Percentiles rank a stretch among this genome's conserved stretches.
These are phyloP conservation scores for Ooceraea biroi DNA, from an alignment of 1,140 invertebrate genomes.

Conservation along the genomic window DNA sequence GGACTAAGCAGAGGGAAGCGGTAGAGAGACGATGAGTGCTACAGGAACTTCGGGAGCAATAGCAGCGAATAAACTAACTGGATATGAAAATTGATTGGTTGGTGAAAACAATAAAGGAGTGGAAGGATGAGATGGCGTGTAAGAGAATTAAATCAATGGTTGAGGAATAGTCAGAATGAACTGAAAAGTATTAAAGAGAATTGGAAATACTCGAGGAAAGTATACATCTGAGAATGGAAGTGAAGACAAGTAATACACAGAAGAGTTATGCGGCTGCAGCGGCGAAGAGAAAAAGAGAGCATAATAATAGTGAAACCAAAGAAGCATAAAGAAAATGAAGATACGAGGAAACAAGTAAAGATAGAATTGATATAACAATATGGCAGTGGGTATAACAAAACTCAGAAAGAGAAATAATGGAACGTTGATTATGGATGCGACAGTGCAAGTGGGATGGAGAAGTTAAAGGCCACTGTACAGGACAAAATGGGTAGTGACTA, in stretches of 20 bases:
- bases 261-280: conserved; percentile 56
- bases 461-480: neutral
- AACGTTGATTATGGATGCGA: conserved; percentile 54
- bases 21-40: too few relatives aligned
- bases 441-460: conserved; percentile 2
- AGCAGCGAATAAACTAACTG: too few relatives aligned
- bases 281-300: conserved; percentile 61
- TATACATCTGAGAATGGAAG: conserved; percentile 22
- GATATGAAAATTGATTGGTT: too few relatives aligned
- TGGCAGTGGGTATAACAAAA: conserved; percentile 58
- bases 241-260: neutral
- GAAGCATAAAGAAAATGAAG: conserved; percentile 40
- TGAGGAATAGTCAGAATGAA: conserved; percentile 26
- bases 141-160: too few relatives aligned
- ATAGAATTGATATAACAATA: conserved; percentile 59
- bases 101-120: too few relatives aligned
- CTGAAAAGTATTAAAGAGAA: conserved; percentile 30
- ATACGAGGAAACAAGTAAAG: conserved; percentile 36
- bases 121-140: too few relatives aligned
- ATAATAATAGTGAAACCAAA: conserved; percentile 56
- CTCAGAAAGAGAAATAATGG: conserved; percentile 51
- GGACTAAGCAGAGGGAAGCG: too few relatives aligned
- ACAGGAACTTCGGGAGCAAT: too few relatives aligned
- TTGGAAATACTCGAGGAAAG: conserved; percentile 33
- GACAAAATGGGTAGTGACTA: neutral